These are phyloP conservation scores for Galaxias olidus DNA, from an alignment of 2,797 vertebrate species.

Conservation along the genomic window DNA sequence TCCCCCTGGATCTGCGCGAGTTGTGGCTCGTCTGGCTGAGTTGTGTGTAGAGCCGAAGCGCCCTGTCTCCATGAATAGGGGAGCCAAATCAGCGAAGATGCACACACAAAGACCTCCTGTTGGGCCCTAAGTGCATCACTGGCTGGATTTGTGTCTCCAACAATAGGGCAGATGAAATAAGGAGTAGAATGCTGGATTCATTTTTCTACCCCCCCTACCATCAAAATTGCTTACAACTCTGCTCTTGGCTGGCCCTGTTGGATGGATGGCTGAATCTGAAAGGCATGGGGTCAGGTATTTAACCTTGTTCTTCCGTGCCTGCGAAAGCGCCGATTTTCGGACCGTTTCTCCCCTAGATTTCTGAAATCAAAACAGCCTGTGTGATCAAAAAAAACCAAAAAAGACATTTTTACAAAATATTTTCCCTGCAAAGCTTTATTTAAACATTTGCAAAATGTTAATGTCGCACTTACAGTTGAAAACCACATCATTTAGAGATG, in stretches of 20 bases:
- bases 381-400: no score
- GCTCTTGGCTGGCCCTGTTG: slow-evolving; percentile 62
- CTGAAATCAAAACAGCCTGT: no score
- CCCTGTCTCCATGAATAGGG: slow-evolving; percentile 76
- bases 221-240: slow-evolving; percentile 54
- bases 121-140: slow-evolving; percentile 76
- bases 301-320: slow-evolving; percentile 67
- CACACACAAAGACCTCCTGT: slow-evolving; percentile 79
- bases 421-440: no score
- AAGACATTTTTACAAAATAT: no score
- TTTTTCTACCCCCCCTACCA: slow-evolving; percentile 58
- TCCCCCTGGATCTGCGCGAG: slow-evolving; percentile 59
- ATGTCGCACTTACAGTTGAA: no score
- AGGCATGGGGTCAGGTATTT: slow-evolving; percentile 78
- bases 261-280: slow-evolving; percentile 79
- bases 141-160: slow-evolving; percentile 79
- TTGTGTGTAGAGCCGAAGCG: slow-evolving; percentile 72
- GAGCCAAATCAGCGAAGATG: slow-evolving; percentile 81
- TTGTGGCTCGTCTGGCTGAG: slow-evolving; percentile 59
- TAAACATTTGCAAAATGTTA: no score
- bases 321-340: slow-evolving; percentile 27
- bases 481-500: no score
- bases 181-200: slow-evolving; percentile 77
- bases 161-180: slow-evolving; percentile 82
- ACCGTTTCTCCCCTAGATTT: no score